Conservation (phyloP, 1,140 invertebrate species). For the Sarcophaga peregrina region DNA sequence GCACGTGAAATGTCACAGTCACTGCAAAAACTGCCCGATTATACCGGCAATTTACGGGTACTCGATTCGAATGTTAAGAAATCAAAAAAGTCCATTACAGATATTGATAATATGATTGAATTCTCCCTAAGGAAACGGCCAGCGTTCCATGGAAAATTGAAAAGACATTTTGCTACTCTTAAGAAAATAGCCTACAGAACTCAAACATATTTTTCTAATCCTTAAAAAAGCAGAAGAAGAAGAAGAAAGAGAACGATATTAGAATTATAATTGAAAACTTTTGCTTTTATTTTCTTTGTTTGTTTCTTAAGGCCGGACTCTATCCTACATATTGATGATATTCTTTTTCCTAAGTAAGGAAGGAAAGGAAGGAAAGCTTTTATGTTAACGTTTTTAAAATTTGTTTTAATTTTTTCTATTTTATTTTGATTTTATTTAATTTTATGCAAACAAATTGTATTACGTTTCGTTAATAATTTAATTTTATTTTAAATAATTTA, state of each 20-base stretch:
- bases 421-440: not conserved
- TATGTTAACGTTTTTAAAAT: not conserved
- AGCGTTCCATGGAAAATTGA: slow-evolving; percentile 19
- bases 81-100: slow-evolving; percentile 59
- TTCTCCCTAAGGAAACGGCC: slow-evolving; percentile 57
- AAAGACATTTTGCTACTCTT: not conserved
- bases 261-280: not conserved
- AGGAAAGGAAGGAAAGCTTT: not conserved
- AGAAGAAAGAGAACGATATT: not conserved
- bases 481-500: slow-evolving; percentile 22
- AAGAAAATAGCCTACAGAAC: not conserved
- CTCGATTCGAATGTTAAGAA: slow-evolving; percentile 62
- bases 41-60: slow-evolving; percentile 57
- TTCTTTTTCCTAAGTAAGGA: not conserved
- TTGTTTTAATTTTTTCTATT: slow-evolving; percentile 4
- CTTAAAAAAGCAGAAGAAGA: not conserved
- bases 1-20: slow-evolving; percentile 55
- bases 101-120: slow-evolving; percentile 64
- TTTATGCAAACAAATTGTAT: slow-evolving; percentile 5
- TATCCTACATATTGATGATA: not conserved
- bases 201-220: slow-evolving; percentile 21
- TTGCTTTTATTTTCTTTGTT: not conserved
- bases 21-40: slow-evolving; percentile 55
- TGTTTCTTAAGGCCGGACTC: not conserved
- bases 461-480: not conserved